Percentiles rank a stretch among this genome's conserved stretches.
Evolutionary conservation across 2,113 vertebrate species (phyloP).

Genomic region (Benthochromis sp.): DNA sequence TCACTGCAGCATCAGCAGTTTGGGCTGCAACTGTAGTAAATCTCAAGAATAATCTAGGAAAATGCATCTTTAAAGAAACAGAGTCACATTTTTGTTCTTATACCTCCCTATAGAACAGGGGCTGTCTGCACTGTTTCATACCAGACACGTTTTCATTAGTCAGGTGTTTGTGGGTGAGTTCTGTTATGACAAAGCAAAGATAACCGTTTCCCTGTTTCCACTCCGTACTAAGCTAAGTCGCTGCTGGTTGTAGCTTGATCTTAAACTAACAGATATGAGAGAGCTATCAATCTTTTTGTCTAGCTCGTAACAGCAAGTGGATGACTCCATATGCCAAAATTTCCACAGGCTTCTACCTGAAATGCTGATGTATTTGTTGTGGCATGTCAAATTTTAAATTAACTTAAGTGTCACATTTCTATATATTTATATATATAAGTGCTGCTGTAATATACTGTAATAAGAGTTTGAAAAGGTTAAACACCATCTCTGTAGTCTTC

Average conservation of each 20-base stretch:
- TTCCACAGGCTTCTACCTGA: neutral
- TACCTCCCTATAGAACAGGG: neutral
- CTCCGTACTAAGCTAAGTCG: neutral
- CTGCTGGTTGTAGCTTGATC: neutral
- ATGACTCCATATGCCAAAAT: neutral
- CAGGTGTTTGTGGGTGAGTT: neutral
- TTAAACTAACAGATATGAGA: neutral
- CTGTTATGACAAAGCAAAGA: neutral
- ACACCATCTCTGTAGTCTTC: neutral
- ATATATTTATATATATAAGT: rapidly evolving
- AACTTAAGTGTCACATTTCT: neutral
- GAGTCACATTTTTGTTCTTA: neutral
- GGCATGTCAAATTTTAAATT: neutral
- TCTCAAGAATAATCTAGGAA: neutral
- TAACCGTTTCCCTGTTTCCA: neutral
- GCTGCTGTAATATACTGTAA: neutral
- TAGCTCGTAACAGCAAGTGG: rapidly evolving
- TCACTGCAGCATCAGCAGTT: neutral
- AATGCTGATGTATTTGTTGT: neutral
- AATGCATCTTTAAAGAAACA: neutral
- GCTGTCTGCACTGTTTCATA: neutral
- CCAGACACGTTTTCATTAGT: neutral
- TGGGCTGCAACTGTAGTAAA: neutral
- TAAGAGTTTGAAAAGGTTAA: neutral
- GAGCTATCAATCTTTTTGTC: neutral